Evolutionary conservation across 2,888 invertebrate species (phyloP), one percentile per base, ranked within the genome.

Genomic region (Tipula helvola): DNA sequence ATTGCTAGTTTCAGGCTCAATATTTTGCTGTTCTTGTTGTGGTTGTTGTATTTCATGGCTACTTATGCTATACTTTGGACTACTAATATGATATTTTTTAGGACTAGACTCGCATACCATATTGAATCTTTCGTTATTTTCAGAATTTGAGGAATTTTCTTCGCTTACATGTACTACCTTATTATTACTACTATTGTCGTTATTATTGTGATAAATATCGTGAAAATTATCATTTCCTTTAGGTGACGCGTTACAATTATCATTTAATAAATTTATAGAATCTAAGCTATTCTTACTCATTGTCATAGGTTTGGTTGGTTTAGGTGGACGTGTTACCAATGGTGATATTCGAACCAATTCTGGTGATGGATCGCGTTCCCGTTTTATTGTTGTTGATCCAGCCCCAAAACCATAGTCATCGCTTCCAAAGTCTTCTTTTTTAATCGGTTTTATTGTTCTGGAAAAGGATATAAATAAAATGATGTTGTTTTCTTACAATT

Each of bases 341-440:
- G 97, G 96, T 8, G 96, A 95, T 90, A 97, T 96, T 90, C 96
- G 94, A 12, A 96, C 97, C 88, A 97, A 91, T 90, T 96, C 96
- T 10, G 97, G 96, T 42, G 96, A 96, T 47, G 94, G 93, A 90
- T 96, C 96, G 87, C 95, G 93, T 89, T 94, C 85, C 10, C 16
- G 16, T 85, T 85, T 85, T 42, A 42, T 18, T 84, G 39, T 84
- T 84, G 84, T 18, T 84, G 41, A 3, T 85, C 8, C 91, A 89
- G 16, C 90, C 86, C 86, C 87, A 12, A 16, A 36, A 16, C 16
- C 36, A 5, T 18, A 57, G 12, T 86, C 83, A 41, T 83, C 57
- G 16, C 10, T 52, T 83, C 57, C 47, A 42, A 44, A 86, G 2
- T 86, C 86, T 39, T 87, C 86, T 41, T 47, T 86, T 86, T 86